Percentiles rank a stretch among this genome's conserved stretches.
phyloP scores from a whole-genome alignment of 1,140 invertebrate species.

The Pristionchus pacificus region DNA sequence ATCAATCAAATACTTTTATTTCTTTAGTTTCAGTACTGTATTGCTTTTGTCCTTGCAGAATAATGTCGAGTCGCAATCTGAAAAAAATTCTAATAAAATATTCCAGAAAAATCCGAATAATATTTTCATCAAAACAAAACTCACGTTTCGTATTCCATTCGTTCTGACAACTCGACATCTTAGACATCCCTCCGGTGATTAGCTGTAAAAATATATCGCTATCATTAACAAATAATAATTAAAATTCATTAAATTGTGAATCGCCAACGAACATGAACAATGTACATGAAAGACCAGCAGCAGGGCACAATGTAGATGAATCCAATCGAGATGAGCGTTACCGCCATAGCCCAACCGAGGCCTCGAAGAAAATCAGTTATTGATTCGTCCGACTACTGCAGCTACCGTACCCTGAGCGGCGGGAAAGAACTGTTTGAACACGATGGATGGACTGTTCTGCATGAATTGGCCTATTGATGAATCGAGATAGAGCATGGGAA shows the following conservation, averaged over 20 bases:
- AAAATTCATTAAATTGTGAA: background rate
- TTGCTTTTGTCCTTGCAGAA: background rate
- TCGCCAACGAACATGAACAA: background rate
- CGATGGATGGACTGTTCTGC: background rate
- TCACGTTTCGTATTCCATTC: background rate
- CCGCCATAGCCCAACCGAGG: slow-evolving; percentile 12
- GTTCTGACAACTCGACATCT: slow-evolving; percentile 60
- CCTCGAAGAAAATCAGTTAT: slow-evolving; percentile 4
- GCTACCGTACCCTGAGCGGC: background rate
- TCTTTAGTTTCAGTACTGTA: background rate
- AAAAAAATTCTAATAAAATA: background rate
- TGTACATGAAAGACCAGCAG: slow-evolving; percentile 6
- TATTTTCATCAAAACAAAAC: slow-evolving; percentile 1
- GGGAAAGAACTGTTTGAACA: background rate
- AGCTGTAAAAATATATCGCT: too few relatives aligned
- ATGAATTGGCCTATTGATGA: background rate
- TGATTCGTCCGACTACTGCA: background rate
- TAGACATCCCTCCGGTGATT: slow-evolving; percentile 61
- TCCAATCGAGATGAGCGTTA: background rate
- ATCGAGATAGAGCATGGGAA: slow-evolving; percentile 26
- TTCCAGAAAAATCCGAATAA: too few relatives aligned
- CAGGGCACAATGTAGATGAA: slow-evolving; percentile 14
- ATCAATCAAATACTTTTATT: background rate
- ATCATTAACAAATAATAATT: too few relatives aligned
- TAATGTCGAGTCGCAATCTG: background rate